Conservation (phyloP, 92 coral and sea anemone genomes). For the Epizoanthus fatuus region DNA sequence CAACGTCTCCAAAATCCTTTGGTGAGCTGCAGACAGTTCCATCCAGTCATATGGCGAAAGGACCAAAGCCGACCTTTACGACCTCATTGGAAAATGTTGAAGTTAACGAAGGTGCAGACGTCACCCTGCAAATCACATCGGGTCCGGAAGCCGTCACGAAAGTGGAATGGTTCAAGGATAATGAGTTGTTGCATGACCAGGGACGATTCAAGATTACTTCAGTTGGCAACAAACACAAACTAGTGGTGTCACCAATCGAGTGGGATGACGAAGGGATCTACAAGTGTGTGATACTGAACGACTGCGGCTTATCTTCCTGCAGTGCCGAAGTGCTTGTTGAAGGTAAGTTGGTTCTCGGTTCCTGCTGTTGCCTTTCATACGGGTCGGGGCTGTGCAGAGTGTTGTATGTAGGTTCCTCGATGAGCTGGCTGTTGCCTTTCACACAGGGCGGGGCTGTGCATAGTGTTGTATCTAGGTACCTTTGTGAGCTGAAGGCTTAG, state of each 20-base stretch:
- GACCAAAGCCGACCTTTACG: slow-evolving; percentile 87
- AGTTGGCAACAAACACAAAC: slow-evolving; percentile 55
- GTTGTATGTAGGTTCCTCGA: no score
- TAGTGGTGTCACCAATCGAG: slow-evolving; percentile 67
- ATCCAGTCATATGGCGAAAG: slow-evolving; percentile 51
- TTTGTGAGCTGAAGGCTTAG: no score
- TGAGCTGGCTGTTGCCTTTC: no score
- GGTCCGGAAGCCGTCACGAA: slow-evolving; percentile 84
- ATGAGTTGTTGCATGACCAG: slow-evolving; percentile 80
- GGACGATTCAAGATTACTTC: slow-evolving; percentile 79
- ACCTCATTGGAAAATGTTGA: slow-evolving; percentile 79
- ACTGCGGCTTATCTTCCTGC: slow-evolving; percentile 90
- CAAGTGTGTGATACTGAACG: slow-evolving; percentile 91
- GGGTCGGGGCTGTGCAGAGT: neutral
- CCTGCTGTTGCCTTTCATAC: neutral
- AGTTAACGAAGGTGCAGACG: slow-evolving; percentile 88
- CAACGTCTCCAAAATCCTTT: slow-evolving; percentile 33
- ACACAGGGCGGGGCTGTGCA: no score
- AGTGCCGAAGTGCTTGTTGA: slow-evolving; percentile 96
- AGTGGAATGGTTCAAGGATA: slow-evolving; percentile 98
- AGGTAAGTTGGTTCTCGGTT: slow-evolving; percentile 54
- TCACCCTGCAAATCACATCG: slow-evolving; percentile 65
- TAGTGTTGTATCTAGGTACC: no score
- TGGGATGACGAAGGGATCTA: slow-evolving; percentile 95
- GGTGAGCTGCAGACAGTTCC: slow-evolving; percentile 44